A percentile compares a stretch with the other conserved stretches of the same genome.
phyloP scores from a whole-genome alignment of 1,140 invertebrate genomes.

The Aphelinus certus region DNA sequence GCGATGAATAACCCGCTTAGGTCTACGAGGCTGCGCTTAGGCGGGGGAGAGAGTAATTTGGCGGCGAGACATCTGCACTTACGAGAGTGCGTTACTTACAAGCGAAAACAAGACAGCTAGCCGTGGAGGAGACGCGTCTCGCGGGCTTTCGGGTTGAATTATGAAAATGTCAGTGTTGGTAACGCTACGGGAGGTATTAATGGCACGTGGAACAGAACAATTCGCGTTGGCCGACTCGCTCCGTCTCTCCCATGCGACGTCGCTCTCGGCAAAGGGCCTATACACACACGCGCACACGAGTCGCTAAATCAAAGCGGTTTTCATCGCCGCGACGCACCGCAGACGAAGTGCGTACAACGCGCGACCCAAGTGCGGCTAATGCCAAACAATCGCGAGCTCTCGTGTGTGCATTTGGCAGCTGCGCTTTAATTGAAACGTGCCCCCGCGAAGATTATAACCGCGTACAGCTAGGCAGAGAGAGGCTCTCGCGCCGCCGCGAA shows the following conservation, averaged over 20 bases:
- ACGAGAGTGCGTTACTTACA: conserved; percentile 1
- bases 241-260: background rate
- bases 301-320: conserved; percentile 33
- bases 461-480: background rate
- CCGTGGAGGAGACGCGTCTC: background rate
- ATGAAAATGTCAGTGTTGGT: conserved; percentile 23
- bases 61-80: background rate
- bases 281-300: too few relatives aligned
- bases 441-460: conserved; percentile 22
- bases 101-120: background rate
- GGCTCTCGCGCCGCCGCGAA: background rate
- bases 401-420: background rate
- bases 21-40: too few relatives aligned
- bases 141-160: background rate
- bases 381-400: background rate
- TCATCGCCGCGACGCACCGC: background rate
- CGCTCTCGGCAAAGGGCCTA: too few relatives aligned
- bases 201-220: conserved; percentile 27
- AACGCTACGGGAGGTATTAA: conserved; percentile 29
- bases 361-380: background rate
- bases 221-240: background rate
- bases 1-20: background rate
- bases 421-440: conserved; percentile 26
- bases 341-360: conserved; percentile 1
- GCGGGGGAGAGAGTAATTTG: background rate